Percentiles rank a stretch among this genome's conserved stretches.
Evolutionary conservation across 53 echinoderm and acorn worm genomes (phyloP).

Genomic region (Paelopatides confundens): DNA sequence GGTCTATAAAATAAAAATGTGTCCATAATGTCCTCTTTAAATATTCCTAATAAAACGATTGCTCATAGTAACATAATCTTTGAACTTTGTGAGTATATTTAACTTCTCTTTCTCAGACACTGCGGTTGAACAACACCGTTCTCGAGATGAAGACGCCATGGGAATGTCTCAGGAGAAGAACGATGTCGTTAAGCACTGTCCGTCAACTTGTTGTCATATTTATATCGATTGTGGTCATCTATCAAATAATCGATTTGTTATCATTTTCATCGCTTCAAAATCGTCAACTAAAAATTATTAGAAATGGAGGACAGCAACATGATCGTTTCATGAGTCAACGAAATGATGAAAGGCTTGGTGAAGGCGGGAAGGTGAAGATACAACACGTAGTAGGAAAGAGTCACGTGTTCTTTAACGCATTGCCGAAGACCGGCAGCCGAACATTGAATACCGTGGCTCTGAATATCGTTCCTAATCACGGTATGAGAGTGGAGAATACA

Average conservation of each 20-base stretch:
- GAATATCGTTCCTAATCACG: neutral
- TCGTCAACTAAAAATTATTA: neutral
- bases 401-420: neutral
- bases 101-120: too few relatives aligned
- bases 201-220: neutral
- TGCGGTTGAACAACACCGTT: too few relatives aligned
- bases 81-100: too few relatives aligned
- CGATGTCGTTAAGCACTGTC: neutral
- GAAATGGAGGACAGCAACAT: neutral
- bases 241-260: neutral
- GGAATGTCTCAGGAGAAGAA: too few relatives aligned
- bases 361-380: neutral
- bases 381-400: neutral
- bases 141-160: too few relatives aligned
- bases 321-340: neutral
- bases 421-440: conserved; percentile 8
- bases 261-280: neutral
- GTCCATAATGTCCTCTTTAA: too few relatives aligned
- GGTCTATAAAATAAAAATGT: too few relatives aligned
- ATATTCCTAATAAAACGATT: too few relatives aligned
- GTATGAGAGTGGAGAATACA: conserved; percentile 18
- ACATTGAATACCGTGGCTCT: conserved; percentile 9
- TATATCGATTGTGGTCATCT: neutral
- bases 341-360: neutral
- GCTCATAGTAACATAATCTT: too few relatives aligned